Evolutionary conservation across 2,888 invertebrate genomes (phyloP), one percentile per base, ranked within the genome.

Genomic region (Dicyrtomina minuta): DNA sequence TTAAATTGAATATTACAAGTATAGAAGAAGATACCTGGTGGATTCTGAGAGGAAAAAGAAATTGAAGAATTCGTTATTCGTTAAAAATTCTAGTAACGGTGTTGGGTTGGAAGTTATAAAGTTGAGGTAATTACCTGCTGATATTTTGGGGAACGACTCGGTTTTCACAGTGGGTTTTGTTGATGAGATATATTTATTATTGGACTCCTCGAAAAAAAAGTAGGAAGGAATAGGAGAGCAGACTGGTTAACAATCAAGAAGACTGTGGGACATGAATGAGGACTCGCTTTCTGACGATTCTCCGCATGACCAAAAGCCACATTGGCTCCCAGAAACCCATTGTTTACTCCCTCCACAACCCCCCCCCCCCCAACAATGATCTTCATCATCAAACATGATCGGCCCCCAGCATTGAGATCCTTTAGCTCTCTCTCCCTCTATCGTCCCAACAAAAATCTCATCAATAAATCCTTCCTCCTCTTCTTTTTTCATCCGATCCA

Each of bases 291-390:
- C 39, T 58, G 58, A 58, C 58, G 58, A n/a, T 39, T 33, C 17
- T 58, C 41, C 58, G 58, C 58, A 58, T 58, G 58, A 58, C 39
- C 58, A 58, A 20, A n/a, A 58, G 58, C 58, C 58, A 58, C n/a
- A n/a, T n/a, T n/a, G 22, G 33, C 58, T 58, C 58, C 58, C 58
- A 58, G 39, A 58, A 58, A 33, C 39, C 27, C 58, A 58, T 58
- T 58, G 58, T 58, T 58, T 58, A 58, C 58, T 58, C 58, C n/a
- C 58, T 39, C 58, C 58, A 41, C 58, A 58, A 58, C 58, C 58
- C n/a, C n/a, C n/a, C n/a, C n/a, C n/a, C n/a, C n/a, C 58, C 58
- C 39, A 58, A 58, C 58, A 58, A 58, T 58, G 58, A 58, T n/a
- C n/a, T n/a, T n/a, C n/a, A n/a, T n/a, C n/a, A n/a, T 41, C 33